phyloP scores from a whole-genome alignment of 2,888 invertebrate genomes.

The Schrankia costaestrigalis region DNA sequence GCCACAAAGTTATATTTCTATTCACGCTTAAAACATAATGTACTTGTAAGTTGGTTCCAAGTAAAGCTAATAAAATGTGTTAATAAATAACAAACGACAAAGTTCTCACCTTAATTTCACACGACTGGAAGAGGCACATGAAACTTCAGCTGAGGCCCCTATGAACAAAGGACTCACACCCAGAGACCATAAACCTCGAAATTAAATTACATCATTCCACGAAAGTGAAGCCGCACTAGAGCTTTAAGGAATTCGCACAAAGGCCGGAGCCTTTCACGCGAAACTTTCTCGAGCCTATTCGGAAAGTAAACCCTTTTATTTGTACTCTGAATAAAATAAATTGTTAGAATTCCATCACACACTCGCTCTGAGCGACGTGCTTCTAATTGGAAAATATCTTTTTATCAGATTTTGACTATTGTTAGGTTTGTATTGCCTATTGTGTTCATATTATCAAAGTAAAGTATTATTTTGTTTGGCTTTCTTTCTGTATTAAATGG shows the following conservation, averaged over 20 bases:
- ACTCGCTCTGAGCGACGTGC: constrained; percentile 30
- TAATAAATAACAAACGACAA: not conserved
- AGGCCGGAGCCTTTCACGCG: constrained; percentile 32
- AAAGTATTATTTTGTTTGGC: no score
- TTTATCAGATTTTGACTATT: no score
- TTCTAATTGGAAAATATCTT: constrained; percentile 52
- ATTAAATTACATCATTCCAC: constrained; percentile 33
- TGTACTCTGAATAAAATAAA: constrained; percentile 51
- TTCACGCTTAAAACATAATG: no score
- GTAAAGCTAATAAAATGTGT: no score
- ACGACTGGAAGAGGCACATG: constrained; percentile 3
- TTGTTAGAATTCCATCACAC: constrained; percentile 50
- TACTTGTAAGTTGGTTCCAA: no score
- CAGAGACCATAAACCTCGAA: constrained; percentile 26
- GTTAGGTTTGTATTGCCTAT: not conserved
- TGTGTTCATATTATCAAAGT: no score
- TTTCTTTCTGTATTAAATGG: no score
- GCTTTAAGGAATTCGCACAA: constrained; percentile 38
- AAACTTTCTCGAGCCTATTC: constrained; percentile 34
- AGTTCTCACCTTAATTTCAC: not conserved
- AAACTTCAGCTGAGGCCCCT: constrained; percentile 6
- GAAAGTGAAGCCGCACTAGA: constrained; percentile 18
- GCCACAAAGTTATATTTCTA: no score
- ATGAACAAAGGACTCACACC: constrained; percentile 12
- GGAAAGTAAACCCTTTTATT: constrained; percentile 45